Conservation (phyloP, 2,113 vertebrate genomes). For the Bothrops jararaca region DNA sequence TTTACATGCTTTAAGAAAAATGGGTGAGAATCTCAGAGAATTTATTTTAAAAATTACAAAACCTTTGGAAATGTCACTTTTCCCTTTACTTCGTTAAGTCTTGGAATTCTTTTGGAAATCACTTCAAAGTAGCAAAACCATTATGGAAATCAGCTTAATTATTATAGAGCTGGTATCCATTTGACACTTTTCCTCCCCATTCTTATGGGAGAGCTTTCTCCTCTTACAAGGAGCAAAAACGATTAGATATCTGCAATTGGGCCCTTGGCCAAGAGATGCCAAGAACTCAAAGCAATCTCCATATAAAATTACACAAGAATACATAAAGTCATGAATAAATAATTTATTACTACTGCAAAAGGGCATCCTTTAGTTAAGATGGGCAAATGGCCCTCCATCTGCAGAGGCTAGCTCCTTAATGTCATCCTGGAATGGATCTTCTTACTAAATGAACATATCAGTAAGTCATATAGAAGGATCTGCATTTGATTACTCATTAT, state of each 20-base stretch:
- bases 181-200: neutral
- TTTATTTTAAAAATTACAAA: neutral
- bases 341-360: neutral
- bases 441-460: neutral
- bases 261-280: neutral
- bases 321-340: neutral
- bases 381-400: neutral
- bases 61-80: neutral
- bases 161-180: neutral
- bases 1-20: constrained; percentile 35
- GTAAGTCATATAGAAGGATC: neutral
- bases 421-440: neutral
- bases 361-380: neutral
- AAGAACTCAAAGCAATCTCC: neutral
- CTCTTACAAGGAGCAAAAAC: neutral
- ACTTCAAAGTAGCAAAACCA: constrained; percentile 26
- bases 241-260: neutral
- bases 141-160: constrained; percentile 23
- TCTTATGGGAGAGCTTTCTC: neutral
- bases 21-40: constrained; percentile 40
- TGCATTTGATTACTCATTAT: neutral
- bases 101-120: constrained; percentile 35
- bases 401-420: neutral
- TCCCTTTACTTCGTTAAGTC: constrained; percentile 23
- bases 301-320: neutral